A percentile compares a stretch with the other conserved stretches of the same genome.
These are phyloP conservation scores for Pterophyllum scalare DNA, from an alignment of 2,113 vertebrate species.

Conservation along the genomic window DNA sequence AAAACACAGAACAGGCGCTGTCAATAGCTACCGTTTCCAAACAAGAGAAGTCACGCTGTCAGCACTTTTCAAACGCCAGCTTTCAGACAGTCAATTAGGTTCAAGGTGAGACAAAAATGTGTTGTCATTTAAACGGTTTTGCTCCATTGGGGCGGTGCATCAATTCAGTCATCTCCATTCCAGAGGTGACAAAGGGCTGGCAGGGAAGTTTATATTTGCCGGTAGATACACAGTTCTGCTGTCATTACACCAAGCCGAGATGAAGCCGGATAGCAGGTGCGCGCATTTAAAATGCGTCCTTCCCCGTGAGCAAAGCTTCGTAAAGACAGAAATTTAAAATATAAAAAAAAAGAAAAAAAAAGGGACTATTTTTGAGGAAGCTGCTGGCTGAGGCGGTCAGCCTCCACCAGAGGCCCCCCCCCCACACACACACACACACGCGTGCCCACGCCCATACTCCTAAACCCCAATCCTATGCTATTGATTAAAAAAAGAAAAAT, in stretches of 20 bases:
- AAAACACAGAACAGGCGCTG: conserved; percentile 27
- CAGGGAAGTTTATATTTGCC: conserved; percentile 57
- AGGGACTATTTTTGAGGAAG: conserved; percentile 14
- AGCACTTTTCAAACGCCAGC: conserved; percentile 72
- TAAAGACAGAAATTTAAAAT: conserved; percentile 25
- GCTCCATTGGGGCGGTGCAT: conserved; percentile 66
- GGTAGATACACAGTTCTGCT: conserved; percentile 26
- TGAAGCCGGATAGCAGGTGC: conserved; percentile 16
- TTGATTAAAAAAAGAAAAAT: conserved; percentile 73
- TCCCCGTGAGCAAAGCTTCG: neutral
- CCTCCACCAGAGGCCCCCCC: neutral
- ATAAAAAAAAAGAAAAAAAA: neutral
- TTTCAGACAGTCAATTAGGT: conserved; percentile 80
- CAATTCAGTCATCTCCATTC: conserved; percentile 65
- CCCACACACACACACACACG: neutral
- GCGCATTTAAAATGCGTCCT: conserved; percentile 16
- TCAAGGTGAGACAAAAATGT: conserved; percentile 82
- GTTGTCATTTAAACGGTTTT: conserved; percentile 76
- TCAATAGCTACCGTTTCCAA: conserved; percentile 42
- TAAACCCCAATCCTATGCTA: conserved; percentile 65
- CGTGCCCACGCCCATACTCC: neutral
- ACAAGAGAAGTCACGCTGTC: conserved; percentile 64
- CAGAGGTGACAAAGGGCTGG: conserved; percentile 70
- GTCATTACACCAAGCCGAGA: conserved; percentile 38
- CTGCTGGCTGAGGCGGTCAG: conserved; percentile 10